Evolutionary conservation across 2,888 invertebrate genomes (phyloP).

Genomic region (Cephus pygmeus): DNA sequence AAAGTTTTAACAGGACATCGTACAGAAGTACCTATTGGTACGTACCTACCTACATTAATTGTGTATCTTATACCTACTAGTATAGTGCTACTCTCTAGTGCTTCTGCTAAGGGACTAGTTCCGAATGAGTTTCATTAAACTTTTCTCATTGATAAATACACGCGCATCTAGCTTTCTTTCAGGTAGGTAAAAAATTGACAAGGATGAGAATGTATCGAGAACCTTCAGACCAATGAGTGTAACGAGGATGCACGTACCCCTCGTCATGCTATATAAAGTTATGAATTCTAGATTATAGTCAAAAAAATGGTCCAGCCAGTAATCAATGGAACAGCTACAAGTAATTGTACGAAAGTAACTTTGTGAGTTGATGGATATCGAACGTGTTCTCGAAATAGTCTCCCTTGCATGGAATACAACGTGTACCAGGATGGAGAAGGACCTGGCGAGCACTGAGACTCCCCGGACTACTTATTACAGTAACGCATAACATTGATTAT

Average conservation of each 20-base stretch:
- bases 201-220: background rate
- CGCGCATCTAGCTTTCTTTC: background rate
- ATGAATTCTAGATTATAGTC: background rate
- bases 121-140: slow-evolving; percentile 21
- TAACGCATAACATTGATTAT: background rate
- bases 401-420: background rate
- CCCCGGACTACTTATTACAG: background rate
- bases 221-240: background rate
- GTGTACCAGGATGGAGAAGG: background rate
- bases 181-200: background rate
- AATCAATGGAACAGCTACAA: background rate
- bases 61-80: slow-evolving; percentile 8
- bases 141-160: background rate
- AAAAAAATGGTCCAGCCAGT: background rate
- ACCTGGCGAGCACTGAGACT: background rate
- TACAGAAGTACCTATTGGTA: slow-evolving; percentile 13
- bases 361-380: background rate
- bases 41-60: slow-evolving; percentile 17
- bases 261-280: background rate
- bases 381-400: background rate
- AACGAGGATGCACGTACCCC: background rate
- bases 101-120: slow-evolving; percentile 33
- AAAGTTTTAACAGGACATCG: slow-evolving; percentile 41
- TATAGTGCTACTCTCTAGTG: slow-evolving; percentile 16
- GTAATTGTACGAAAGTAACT: background rate